A percentile compares a stretch with the other conserved stretches of the same genome.
Evolutionary conservation across 2,113 vertebrate genomes (phyloP).

Genomic region (Hepsetus odoe): DNA sequence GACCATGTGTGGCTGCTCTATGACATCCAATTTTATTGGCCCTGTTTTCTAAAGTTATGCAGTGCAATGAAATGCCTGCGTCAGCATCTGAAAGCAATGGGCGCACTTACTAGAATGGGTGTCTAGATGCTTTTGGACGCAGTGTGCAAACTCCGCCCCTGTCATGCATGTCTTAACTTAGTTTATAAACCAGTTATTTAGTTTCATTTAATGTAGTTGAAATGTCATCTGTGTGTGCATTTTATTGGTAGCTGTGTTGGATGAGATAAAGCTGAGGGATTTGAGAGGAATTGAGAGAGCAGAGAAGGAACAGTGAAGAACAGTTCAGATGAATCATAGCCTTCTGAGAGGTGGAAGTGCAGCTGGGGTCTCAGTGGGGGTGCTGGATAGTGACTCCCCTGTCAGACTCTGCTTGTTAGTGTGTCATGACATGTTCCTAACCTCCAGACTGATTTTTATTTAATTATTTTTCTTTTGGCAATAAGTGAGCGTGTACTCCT

Average conservation of each 20-base stretch:
- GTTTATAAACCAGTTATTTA: not conserved
- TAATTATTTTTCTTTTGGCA: not conserved
- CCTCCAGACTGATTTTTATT: not conserved
- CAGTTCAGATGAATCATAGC: not conserved
- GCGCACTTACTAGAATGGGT: too few relatives aligned
- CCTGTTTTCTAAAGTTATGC: too few relatives aligned
- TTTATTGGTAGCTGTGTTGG: not conserved
- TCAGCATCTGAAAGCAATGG: too few relatives aligned
- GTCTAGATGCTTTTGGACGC: too few relatives aligned
- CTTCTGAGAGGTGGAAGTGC: not conserved
- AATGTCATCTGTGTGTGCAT: not conserved
- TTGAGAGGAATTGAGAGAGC: not conserved
- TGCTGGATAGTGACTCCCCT: not conserved
- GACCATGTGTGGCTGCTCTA: too few relatives aligned
- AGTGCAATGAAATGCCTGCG: too few relatives aligned
- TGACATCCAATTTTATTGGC: too few relatives aligned
- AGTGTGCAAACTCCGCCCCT: not conserved
- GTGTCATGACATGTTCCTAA: not conserved
- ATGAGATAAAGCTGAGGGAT: not conserved
- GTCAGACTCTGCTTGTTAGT: not conserved
- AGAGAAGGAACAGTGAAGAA: not conserved
- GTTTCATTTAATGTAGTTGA: not conserved
- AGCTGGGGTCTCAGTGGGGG: constrained; percentile 2
- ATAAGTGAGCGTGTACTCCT: not conserved
- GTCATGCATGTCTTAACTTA: not conserved